Evolutionary conservation across 2,113 vertebrate species (phyloP), one percentile per base, ranked within the genome.

Genomic region (Dipodomys stephensi): DNA sequence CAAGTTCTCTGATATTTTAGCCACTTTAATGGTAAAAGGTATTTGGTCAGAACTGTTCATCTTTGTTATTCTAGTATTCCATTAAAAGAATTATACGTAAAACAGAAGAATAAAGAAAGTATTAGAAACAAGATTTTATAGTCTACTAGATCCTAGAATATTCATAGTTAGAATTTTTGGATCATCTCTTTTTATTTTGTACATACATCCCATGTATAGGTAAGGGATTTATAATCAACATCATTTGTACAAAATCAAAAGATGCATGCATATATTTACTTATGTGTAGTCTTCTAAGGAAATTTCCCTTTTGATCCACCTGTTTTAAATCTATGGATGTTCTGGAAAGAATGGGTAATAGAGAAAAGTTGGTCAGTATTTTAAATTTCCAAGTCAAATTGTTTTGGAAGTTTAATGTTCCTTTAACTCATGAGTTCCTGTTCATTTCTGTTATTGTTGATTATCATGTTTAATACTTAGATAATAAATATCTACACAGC

Each of bases 181-280:
- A 74, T 53, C 27, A 39, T 71, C 44, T 92, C 86, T 83, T 22
- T 90, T 95, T 88, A 90, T 82, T 81, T 71, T 69, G 39, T 86
- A 72, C 1, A 72, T 74, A 72, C 1, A 72, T 74, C n/a, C 80
- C 22, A 1, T 64, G 4, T 62, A n/a, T 35, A n/a, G 53, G 19
- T 80, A 86, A 93, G 20, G 53, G 88, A 87, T 87, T 81, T 6
- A 94, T 60, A 90, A 74, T 82, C n/a, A 85, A 44, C 7, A 46
- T 32, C 28, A 62, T 32, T 95, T 81, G 13, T 65, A 83, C 0
- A 77, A 86, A 88, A 87, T 90, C 23, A 86, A 60, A 86, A 68
- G 20, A 69, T 71, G 46, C 77, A 64, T 68, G 49, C 80, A 32
- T 91, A 53, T 49, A 53, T 83, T 67, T 53, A 22, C 74, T 67